Evolutionary conservation across 2,888 invertebrate genomes (phyloP).

Genomic region (Psylliodes chrysocephalus): DNA sequence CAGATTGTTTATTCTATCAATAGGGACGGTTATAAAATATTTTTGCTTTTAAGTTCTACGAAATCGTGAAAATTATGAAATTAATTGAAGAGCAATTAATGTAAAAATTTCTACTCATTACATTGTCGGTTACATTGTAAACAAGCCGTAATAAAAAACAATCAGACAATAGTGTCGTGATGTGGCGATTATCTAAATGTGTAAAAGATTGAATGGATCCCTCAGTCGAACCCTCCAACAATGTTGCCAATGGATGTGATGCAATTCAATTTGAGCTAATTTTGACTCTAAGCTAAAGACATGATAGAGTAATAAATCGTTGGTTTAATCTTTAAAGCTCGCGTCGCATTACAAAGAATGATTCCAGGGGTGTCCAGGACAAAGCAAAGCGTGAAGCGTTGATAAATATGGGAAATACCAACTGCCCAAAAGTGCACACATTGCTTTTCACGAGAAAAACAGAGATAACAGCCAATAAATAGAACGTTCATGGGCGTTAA

Average conservation of each 20-base stretch:
- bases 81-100: too few relatives aligned
- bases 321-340: slow-evolving; percentile 17
- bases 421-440: slow-evolving; percentile 1
- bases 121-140: background rate
- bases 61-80: too few relatives aligned
- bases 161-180: background rate
- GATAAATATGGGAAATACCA: background rate
- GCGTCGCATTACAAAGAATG: slow-evolving; percentile 6
- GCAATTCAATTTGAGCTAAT: slow-evolving; percentile 5
- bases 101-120: too few relatives aligned
- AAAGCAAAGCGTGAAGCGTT: slow-evolving; percentile 7
- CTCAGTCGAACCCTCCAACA: background rate
- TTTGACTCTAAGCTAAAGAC: slow-evolving; percentile 16
- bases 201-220: background rate
- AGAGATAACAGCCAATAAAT: too few relatives aligned
- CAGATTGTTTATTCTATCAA: too few relatives aligned
- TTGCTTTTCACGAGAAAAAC: too few relatives aligned
- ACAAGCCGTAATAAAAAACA: background rate
- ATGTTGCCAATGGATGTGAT: slow-evolving; percentile 3
- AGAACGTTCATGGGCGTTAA: too few relatives aligned
- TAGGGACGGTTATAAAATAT: too few relatives aligned
- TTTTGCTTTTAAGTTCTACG: too few relatives aligned
- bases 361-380: slow-evolving; percentile 9
- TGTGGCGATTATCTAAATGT: background rate
- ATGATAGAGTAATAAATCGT: slow-evolving; percentile 17